phyloP scores from a whole-genome alignment of 2,113 vertebrate genomes.

The Apteryx owenii region DNA sequence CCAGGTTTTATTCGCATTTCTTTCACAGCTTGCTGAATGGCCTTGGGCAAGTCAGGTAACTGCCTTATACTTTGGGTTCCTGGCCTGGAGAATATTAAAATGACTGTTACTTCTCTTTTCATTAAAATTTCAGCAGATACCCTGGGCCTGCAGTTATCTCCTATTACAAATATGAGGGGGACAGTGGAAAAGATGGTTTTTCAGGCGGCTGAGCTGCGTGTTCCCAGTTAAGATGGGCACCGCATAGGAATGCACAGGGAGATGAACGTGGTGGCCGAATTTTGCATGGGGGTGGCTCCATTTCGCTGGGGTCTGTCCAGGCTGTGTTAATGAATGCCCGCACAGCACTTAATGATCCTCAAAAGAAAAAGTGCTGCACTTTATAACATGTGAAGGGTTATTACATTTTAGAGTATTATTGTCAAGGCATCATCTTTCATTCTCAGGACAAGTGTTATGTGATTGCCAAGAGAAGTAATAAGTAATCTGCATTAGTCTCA shows the following conservation, averaged over 20 bases:
- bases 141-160: constrained; percentile 2
- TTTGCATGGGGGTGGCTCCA: background rate
- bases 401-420: constrained; percentile 63
- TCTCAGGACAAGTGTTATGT: constrained; percentile 47
- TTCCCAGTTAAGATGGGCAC: background rate
- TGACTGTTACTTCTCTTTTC: constrained; percentile 24
- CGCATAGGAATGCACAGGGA: fast-evolving
- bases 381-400: constrained; percentile 63
- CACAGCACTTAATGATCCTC: constrained; percentile 61
- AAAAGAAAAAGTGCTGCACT: constrained; percentile 59
- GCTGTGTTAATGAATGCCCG: constrained; percentile 30
- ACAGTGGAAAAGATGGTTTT: background rate
- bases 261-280: background rate
- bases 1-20: background rate
- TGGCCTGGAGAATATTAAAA: constrained; percentile 54
- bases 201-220: background rate
- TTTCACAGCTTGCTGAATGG: background rate
- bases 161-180: background rate
- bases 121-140: constrained; percentile 42
- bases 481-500: constrained; percentile 67
- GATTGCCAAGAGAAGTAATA: constrained; percentile 67
- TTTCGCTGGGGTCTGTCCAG: background rate
- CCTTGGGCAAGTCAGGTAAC: constrained; percentile 15
- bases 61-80: background rate
- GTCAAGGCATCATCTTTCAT: constrained; percentile 70